phyloP scores from a whole-genome alignment of 1,140 invertebrate genomes.

The Paraescarpia echinospica region DNA sequence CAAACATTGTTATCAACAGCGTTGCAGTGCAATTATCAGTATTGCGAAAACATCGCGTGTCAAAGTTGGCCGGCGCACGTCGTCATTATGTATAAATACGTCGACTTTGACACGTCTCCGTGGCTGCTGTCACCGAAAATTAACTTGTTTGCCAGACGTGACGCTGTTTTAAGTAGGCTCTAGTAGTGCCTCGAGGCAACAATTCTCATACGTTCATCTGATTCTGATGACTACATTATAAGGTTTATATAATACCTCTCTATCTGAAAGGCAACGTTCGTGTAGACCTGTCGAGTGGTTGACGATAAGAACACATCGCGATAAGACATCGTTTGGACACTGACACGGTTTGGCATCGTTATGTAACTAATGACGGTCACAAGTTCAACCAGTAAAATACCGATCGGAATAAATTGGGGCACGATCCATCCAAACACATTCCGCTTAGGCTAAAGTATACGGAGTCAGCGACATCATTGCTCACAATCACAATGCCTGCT shows the following conservation, averaged over 20 bases:
- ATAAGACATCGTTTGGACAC: neutral
- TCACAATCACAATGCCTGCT: too few species aligned
- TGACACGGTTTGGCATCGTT: neutral
- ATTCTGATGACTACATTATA: neutral
- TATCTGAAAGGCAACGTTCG: neutral
- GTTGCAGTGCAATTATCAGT: neutral
- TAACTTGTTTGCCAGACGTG: neutral
- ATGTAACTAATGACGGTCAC: neutral
- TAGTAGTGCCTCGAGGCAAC: too few species aligned
- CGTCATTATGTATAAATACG: neutral
- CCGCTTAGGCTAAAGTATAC: too few species aligned
- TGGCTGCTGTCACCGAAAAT: neutral
- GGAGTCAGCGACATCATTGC: too few species aligned
- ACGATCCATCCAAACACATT: too few species aligned
- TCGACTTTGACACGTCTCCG: neutral
- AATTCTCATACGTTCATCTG: neutral
- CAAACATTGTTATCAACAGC: neutral
- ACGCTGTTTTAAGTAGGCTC: neutral
- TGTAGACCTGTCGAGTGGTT: neutral
- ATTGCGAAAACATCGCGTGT: neutral
- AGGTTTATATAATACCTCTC: neutral
- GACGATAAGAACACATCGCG: neutral
- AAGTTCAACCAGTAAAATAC: neutral
- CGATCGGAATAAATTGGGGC: too few species aligned
- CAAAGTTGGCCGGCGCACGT: neutral